Evolutionary conservation across 2,797 vertebrate genomes (phyloP), one percentile per base, ranked within the genome.

Genomic region (Rhinoraja longicauda): DNA sequence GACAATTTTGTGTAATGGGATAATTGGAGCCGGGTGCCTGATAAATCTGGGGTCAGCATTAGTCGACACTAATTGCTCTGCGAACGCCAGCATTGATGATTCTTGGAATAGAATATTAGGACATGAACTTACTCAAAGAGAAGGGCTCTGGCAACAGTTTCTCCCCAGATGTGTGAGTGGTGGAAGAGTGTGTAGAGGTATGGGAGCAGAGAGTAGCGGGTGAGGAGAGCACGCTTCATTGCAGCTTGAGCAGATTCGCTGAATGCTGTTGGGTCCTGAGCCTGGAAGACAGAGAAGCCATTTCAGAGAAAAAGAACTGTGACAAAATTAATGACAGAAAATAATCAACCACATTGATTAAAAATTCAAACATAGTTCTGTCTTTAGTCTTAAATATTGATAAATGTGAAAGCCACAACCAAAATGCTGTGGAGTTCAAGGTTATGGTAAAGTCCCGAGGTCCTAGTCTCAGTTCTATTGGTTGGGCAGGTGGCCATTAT

Each of bases 181-280:
- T 98, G 97, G 94, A 98, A 98, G 72, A 98, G 97, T 0, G 97
- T 97, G 95, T 98, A 98, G 93, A 98, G 97, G 91, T 97, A 94
- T 0, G 98, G 98, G 94, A 97, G 96, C 93, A 98, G 95, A n/a
- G 97, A 96, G 36, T 98, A 98, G 73, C 97, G 97, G 70, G 97
- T 96, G 93, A 97, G 96, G 93, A 98, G 96, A 1, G 95, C 96
- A 0, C 96, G 94, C 93, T 96, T 97, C 97, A 98, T 98, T 94
- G 97, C 97, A 0, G 94, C 95, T 0, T 96, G 96, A 0, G 96
- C 97, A 0, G 94, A 93, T 0, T 97, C 94, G 94, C 96, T 97
- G 95, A 98, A 98, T 0, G 17, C 96, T 0, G 96, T 95, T 0
- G 97, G 97, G 93, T 98, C 97, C 94, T 98, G 98, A 75, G 97